A percentile compares a stretch with the other conserved stretches of the same genome.
phyloP scores from a whole-genome alignment of 2,888 invertebrate genomes.

The Phytoseiulus persimilis region DNA sequence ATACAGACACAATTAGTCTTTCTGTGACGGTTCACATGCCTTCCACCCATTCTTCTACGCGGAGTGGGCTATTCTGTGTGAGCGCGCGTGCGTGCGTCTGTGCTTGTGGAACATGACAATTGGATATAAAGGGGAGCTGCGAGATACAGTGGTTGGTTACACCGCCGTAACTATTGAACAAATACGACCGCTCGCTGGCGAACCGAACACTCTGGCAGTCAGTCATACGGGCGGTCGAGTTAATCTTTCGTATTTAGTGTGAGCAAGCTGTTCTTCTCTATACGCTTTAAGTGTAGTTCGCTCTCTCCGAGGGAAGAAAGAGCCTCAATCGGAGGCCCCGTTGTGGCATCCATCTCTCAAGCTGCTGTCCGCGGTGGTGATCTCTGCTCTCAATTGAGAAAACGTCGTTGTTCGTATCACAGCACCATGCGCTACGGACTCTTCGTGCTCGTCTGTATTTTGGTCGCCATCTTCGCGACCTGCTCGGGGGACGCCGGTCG shows the following conservation, averaged over 20 bases:
- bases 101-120: no score
- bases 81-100: no score
- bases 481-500: not conserved
- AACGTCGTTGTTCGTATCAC: not conserved
- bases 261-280: not conserved
- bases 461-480: not conserved
- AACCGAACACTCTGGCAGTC: no score
- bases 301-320: not conserved
- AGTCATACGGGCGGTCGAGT: not conserved
- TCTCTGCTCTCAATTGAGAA: constrained; percentile 5
- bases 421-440: constrained; percentile 5
- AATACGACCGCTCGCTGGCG: no score
- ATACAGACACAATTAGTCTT: not conserved
- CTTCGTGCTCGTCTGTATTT: not conserved
- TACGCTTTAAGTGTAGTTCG: not conserved
- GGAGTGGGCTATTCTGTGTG: no score
- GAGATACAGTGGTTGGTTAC: no score
- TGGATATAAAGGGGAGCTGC: no score
- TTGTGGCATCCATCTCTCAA: not conserved
- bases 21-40: not conserved
- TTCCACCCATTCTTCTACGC: no score
- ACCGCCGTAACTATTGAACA: no score
- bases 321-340: not conserved
- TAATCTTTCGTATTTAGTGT: not conserved
- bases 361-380: not conserved